A percentile compares a stretch with the other conserved stretches of the same genome.
phyloP scores from a whole-genome alignment of 2,113 vertebrate genomes.

The Phoxinus phoxinus region DNA sequence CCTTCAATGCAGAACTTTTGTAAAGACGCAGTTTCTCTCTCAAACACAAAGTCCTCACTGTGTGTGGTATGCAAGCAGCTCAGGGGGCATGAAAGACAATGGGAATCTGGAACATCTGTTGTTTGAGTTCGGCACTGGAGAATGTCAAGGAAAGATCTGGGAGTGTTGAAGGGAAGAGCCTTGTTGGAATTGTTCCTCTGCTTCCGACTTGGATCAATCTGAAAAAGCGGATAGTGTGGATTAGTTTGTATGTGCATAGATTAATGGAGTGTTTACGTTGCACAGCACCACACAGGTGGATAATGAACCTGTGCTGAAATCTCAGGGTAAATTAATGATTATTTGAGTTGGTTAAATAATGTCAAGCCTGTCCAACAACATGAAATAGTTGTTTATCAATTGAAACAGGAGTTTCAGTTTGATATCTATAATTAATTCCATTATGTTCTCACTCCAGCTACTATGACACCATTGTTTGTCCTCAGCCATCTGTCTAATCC shows the following conservation, averaged over 20 bases:
- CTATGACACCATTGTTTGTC: background rate
- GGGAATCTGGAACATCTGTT: background rate
- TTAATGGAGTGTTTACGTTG: background rate
- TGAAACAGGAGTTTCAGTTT: background rate
- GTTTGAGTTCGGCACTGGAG: constrained; percentile 17
- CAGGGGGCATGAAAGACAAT: background rate
- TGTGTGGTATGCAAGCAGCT: constrained; percentile 34
- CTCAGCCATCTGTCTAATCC: background rate
- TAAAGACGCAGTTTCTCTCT: background rate
- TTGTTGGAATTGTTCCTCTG: constrained; percentile 35
- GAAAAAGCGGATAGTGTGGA: background rate
- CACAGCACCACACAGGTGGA: constrained; percentile 1
- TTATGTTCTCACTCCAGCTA: background rate
- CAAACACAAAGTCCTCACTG: background rate
- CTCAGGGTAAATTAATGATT: constrained; percentile 15
- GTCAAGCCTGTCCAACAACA: background rate
- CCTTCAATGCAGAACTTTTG: background rate
- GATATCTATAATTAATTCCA: background rate
- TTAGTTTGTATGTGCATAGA: background rate
- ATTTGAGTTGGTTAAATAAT: constrained; percentile 23
- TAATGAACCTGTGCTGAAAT: constrained; percentile 31
- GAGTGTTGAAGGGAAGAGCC: background rate
- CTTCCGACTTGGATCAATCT: background rate
- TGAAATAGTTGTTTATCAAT: constrained; percentile 19
- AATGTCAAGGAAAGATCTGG: background rate